Conservation (phyloP, 2,888 invertebrate species). For the Pandemis cinnamomeana region DNA sequence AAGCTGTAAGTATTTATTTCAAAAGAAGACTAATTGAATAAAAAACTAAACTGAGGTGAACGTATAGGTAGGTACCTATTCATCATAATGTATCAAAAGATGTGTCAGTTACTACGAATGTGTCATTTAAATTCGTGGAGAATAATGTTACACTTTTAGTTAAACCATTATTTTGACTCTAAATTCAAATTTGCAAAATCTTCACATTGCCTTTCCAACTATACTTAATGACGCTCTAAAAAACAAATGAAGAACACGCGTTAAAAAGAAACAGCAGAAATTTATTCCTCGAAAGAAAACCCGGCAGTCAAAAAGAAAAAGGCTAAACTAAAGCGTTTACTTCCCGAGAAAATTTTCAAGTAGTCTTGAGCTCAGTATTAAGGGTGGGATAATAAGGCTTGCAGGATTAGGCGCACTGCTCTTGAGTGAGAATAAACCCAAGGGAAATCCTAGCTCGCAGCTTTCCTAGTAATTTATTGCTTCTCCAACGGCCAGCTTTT, state of each 20-base stretch:
- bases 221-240: neutral
- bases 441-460: conserved; percentile 83
- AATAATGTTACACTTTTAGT: too few species aligned
- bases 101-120: too few species aligned
- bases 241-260: conserved; percentile 25
- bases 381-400: conserved; percentile 84
- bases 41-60: too few species aligned
- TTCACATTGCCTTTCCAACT: neutral
- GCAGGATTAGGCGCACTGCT: conserved; percentile 82
- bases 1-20: too few species aligned
- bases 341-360: conserved; percentile 81
- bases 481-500: conserved; percentile 80
- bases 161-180: too few species aligned
- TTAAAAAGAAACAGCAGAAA: conserved; percentile 24
- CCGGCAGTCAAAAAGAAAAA: conserved; percentile 52
- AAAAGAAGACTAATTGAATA: too few species aligned
- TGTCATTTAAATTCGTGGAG: too few species aligned
- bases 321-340: conserved; percentile 71
- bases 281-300: conserved; percentile 50
- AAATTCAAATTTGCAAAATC: too few species aligned
- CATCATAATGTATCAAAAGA: too few species aligned
- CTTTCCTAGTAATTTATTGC: conserved; percentile 83
- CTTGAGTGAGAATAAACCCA: conserved; percentile 84
- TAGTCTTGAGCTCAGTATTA: conserved; percentile 83
- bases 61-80: too few species aligned